A percentile compares a stretch with the other conserved stretches of the same genome.
phyloP scores from a whole-genome alignment of 2,888 invertebrate genomes.

The Notocelia uddmanniana region DNA sequence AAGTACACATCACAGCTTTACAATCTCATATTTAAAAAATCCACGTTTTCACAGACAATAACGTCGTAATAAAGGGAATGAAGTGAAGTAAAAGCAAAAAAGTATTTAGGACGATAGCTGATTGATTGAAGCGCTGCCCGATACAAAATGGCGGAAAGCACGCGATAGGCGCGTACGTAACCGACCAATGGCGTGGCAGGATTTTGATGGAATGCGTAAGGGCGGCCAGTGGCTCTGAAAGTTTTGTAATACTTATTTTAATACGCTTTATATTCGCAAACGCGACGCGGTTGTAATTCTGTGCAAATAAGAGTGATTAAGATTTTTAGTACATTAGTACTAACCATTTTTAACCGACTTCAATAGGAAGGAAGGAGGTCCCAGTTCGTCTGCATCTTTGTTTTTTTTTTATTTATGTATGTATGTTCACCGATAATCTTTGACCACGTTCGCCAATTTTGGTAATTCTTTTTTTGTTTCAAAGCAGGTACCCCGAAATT shows the following conservation, averaged over 20 bases:
- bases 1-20: background rate
- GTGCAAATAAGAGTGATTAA: background rate
- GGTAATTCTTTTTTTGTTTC: too few relatives aligned
- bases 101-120: slow-evolving; percentile 13
- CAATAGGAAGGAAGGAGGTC: too few relatives aligned
- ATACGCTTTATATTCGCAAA: background rate
- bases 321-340: too few relatives aligned
- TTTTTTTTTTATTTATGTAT: too few relatives aligned
- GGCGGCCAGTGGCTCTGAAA: slow-evolving; percentile 56
- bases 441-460: too few relatives aligned
- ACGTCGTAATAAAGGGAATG: background rate
- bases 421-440: too few relatives aligned
- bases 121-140: slow-evolving; percentile 50
- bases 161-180: slow-evolving; percentile 51
- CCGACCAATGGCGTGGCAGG: slow-evolving; percentile 56
- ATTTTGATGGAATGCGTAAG: slow-evolving; percentile 50
- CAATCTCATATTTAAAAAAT: background rate
- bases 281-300: background rate
- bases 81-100: background rate
- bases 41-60: background rate
- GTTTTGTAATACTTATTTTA: slow-evolving; percentile 48
- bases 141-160: slow-evolving; percentile 42
- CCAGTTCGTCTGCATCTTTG: too few relatives aligned
- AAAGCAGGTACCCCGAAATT: too few relatives aligned
- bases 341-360: too few relatives aligned